Percentiles rank a stretch among this genome's conserved stretches.
These are phyloP conservation scores for Drosophila formosana DNA, from an alignment of 2,888 invertebrate species.

Conservation along the genomic window DNA sequence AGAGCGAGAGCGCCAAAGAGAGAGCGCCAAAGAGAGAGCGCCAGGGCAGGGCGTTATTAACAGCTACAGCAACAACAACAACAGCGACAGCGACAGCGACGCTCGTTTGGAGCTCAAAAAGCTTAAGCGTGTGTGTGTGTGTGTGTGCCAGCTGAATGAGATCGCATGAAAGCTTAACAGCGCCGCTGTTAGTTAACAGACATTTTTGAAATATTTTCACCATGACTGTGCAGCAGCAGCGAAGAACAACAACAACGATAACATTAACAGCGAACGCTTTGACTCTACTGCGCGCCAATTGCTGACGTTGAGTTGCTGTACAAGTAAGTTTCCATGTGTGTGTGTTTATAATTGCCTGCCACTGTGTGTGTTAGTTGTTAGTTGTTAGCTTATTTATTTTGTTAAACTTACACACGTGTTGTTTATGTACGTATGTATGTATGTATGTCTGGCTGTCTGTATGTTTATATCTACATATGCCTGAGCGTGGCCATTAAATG, in stretches of 20 bases:
- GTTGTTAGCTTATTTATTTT: slow-evolving; percentile 9
- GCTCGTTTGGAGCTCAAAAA: slow-evolving; percentile 24
- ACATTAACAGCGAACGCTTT: slow-evolving; percentile 5
- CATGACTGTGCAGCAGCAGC: slow-evolving; percentile 50
- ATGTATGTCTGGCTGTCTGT: background rate
- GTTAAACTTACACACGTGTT: slow-evolving; percentile 3
- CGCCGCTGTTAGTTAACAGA: slow-evolving; percentile 63
- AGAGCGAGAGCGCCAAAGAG: slow-evolving; percentile 5
- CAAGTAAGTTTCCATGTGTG: background rate
- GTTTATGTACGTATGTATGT: background rate
- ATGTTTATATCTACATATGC: background rate
- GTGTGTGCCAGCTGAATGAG: slow-evolving; percentile 34
- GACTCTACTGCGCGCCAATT: slow-evolving; percentile 60
- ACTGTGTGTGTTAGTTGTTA: slow-evolving; percentile 6
- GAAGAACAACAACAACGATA: slow-evolving; percentile 13
- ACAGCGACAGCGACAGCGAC: slow-evolving; percentile 16
- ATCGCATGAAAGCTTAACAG: slow-evolving; percentile 47
- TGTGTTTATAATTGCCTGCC: slow-evolving; percentile 6
- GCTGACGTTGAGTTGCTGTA: slow-evolving; percentile 48
- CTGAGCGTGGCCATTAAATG: slow-evolving; percentile 25
- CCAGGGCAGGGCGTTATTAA: slow-evolving; percentile 35
- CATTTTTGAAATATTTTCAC: slow-evolving; percentile 66
- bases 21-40: slow-evolving; percentile 18
- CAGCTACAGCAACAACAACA: slow-evolving; percentile 11
- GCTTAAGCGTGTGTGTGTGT: slow-evolving; percentile 14